A percentile compares a stretch with the other conserved stretches of the same genome.
Conservation (phyloP, 2,797 vertebrate genomes). For the Lutjanus campechanus region DNA sequence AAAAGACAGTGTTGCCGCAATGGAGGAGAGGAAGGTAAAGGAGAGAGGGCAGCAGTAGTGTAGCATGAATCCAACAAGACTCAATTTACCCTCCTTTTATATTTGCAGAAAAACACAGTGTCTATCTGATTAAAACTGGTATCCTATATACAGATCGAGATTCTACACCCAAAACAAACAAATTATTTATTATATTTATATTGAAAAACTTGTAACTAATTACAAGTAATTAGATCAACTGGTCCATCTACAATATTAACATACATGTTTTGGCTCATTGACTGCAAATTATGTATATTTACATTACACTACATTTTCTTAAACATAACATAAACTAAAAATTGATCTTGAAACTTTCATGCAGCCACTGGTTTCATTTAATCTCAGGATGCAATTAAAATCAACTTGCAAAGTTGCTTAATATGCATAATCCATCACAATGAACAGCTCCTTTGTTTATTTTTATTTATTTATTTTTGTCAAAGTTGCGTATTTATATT, state of each 20-base stretch:
- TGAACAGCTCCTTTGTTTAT: conserved; percentile 29
- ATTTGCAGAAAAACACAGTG: background rate
- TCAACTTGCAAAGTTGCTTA: conserved; percentile 31
- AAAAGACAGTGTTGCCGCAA: background rate
- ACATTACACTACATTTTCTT: conserved; percentile 3
- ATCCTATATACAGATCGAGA: background rate
- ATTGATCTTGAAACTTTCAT: conserved; percentile 14
- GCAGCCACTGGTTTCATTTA: conserved; percentile 29
- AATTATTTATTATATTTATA: too few species aligned
- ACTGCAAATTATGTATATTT: conserved; percentile 5
- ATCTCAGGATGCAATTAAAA: conserved; percentile 38
- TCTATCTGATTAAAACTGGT: background rate
- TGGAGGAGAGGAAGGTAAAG: background rate
- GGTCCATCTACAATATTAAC: background rate
- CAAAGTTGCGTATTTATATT: conserved; percentile 20
- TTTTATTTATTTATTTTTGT: background rate
- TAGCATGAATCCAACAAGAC: background rate
- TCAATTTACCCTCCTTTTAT: background rate
- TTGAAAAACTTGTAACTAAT: too few species aligned
- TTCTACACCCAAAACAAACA: background rate
- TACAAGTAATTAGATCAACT: background rate
- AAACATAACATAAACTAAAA: too few species aligned
- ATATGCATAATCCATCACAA: conserved; percentile 42
- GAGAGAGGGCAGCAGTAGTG: background rate
- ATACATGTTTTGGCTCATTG: background rate